Percentiles rank a stretch among this genome's conserved stretches.
phyloP scores from a whole-genome alignment of 2,797 vertebrate species.

The Sitta carolinensis region DNA sequence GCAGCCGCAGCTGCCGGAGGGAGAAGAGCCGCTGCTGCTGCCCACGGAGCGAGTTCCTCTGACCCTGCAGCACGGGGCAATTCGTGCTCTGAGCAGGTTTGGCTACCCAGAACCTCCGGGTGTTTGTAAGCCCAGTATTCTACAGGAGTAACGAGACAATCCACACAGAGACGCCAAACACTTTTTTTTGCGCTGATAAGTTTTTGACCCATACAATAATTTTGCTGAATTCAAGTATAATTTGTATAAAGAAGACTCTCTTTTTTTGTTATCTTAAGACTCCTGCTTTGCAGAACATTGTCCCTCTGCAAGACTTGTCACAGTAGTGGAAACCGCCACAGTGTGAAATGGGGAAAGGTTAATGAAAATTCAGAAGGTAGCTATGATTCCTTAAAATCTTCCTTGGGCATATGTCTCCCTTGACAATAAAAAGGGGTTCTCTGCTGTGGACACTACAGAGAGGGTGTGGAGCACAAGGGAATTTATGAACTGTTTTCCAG shows the following conservation, averaged over 20 bases:
- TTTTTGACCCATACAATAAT: not conserved
- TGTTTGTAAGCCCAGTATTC: not conserved
- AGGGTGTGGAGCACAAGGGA: not conserved
- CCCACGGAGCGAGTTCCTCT: not conserved
- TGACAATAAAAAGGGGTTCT: not conserved
- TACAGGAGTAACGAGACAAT: not conserved
- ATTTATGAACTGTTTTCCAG: not conserved
- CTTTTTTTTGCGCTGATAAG: not conserved
- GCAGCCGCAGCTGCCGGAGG: not conserved
- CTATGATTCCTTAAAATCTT: not conserved
- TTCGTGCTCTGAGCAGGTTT: not conserved
- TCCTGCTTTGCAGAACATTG: not conserved
- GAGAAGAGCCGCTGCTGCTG: not conserved
- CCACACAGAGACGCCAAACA: not conserved
- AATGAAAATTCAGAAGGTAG: not conserved
- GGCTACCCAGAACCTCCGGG: not conserved
- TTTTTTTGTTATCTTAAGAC: not conserved
- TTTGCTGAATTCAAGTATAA: not conserved
- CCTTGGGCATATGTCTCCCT: not conserved
- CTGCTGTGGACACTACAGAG: not conserved
- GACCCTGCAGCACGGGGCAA: not conserved
- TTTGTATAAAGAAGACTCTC: not conserved
- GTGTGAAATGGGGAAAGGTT: not conserved
- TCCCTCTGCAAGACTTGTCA: not conserved
- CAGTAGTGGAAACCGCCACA: not conserved